These are phyloP conservation scores for Montipora cactus DNA, from an alignment of 64 coral and sea anemone genomes.

Conservation along the genomic window DNA sequence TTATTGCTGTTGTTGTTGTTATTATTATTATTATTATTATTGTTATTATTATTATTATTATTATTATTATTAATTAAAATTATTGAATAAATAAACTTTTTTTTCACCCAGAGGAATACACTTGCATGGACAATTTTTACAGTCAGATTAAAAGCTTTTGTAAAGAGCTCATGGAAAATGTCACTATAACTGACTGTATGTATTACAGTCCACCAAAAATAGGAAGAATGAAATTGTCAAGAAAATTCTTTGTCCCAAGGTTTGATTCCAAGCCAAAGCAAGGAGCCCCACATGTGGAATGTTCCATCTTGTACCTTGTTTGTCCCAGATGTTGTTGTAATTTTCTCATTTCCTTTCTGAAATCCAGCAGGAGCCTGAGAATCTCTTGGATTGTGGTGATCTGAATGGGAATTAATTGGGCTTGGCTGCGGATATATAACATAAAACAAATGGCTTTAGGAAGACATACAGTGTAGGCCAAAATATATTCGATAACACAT, in stretches of 20 bases:
- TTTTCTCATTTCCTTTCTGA: constrained; percentile 53
- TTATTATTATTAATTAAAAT: too few relatives aligned
- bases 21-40: fast-evolving
- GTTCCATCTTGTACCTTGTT: constrained; percentile 57
- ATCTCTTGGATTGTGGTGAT: constrained; percentile 54
- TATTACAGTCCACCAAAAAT: too few relatives aligned
- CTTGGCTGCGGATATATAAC: constrained; percentile 47
- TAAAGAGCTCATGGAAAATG: too few relatives aligned
- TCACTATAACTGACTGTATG: too few relatives aligned
- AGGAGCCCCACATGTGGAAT: not conserved
- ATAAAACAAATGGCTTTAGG: not conserved
- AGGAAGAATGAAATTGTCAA: too few relatives aligned
- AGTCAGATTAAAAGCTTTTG: too few relatives aligned
- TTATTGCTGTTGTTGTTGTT: too few relatives aligned
- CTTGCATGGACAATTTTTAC: too few relatives aligned
- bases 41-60: too few relatives aligned
- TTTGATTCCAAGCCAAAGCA: not conserved
- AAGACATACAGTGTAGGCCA: not conserved
- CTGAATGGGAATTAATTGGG: constrained; percentile 73
- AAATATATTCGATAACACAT: too few relatives aligned
- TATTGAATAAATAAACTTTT: too few relatives aligned
- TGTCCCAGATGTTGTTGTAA: constrained; percentile 54
- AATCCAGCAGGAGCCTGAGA: constrained; percentile 53
- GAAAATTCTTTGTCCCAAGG: not conserved
- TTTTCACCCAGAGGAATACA: too few relatives aligned